Percentiles rank a stretch among this genome's conserved stretches.
Evolutionary conservation across 2,888 invertebrate genomes (phyloP).

Genomic region (Lepidochrysops patricia): DNA sequence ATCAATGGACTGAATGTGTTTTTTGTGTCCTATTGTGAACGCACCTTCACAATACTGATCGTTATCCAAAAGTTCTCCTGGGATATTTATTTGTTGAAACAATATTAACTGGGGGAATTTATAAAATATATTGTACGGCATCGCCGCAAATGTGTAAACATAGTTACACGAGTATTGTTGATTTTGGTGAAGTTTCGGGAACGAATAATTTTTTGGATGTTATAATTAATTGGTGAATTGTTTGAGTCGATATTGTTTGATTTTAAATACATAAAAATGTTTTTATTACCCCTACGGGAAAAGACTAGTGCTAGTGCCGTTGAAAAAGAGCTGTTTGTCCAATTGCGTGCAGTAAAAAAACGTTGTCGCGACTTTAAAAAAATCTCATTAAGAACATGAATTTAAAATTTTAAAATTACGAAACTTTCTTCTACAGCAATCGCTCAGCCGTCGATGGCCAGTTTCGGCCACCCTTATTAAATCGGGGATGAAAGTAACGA

Average conservation of each 20-base stretch:
- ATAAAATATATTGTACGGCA: conserved; percentile 6
- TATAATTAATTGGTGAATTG: background rate
- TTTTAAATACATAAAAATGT: background rate
- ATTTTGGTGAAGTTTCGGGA: background rate
- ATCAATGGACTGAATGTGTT: no score
- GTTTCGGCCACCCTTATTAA: background rate
- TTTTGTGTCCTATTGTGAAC: background rate
- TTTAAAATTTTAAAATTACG: no score
- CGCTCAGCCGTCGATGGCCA: background rate
- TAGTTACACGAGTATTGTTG: conserved; percentile 5
- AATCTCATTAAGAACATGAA: no score
- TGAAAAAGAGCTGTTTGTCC: no score
- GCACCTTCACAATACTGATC: conserved; percentile 22
- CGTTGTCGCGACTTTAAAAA: no score
- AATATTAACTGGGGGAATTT: conserved; percentile 18
- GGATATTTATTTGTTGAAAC: conserved; percentile 24
- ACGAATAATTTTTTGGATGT: conserved; percentile 1
- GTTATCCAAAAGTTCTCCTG: conserved; percentile 27
- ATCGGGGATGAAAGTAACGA: conserved; percentile 11
- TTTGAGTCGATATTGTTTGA: background rate
- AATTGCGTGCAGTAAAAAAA: no score
- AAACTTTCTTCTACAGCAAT: background rate
- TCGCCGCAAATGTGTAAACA: conserved; percentile 6
- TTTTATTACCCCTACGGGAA: no score
- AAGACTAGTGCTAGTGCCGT: no score